phyloP scores from a whole-genome alignment of 2,113 vertebrate genomes.

The Euleptes europaea region DNA sequence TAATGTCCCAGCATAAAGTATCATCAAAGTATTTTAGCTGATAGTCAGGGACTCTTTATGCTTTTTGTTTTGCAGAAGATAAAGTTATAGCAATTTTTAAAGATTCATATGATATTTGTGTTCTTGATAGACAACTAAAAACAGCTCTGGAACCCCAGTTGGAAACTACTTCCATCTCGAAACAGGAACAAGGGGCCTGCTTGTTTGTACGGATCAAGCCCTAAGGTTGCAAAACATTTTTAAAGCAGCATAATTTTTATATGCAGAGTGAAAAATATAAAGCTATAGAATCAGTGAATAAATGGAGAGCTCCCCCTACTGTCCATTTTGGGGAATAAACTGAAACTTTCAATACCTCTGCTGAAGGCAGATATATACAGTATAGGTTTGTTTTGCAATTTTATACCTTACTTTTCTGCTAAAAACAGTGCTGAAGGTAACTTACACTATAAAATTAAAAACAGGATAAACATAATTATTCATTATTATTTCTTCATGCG shows the following conservation, averaged over 20 bases:
- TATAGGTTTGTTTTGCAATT: not conserved
- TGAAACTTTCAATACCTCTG: conserved; percentile 35
- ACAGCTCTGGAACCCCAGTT: not conserved
- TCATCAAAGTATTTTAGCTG: not conserved
- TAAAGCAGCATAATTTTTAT: not conserved
- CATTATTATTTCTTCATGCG: not conserved
- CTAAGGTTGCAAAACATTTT: not conserved
- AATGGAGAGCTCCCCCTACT: conserved; percentile 79
- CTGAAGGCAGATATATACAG: not conserved
- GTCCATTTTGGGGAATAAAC: conserved; percentile 62
- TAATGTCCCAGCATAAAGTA: too few species aligned
- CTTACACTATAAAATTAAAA: too few species aligned
- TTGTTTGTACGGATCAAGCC: not conserved
- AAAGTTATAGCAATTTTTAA: not conserved
- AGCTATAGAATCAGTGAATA: conserved; percentile 41
- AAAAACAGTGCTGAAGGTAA: too few species aligned
- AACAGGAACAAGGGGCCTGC: not conserved
- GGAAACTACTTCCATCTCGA: not conserved
- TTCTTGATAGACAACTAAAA: not conserved
- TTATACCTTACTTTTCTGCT: not conserved
- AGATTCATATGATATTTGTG: not conserved
- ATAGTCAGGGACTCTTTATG: not conserved
- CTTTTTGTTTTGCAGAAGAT: not conserved
- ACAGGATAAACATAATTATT: too few species aligned
- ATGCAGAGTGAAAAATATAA: conserved; percentile 8